A percentile compares a stretch with the other conserved stretches of the same genome.
Evolutionary conservation across 1,140 invertebrate species (phyloP).

Genomic region (Dendroctonus ponderosae): DNA sequence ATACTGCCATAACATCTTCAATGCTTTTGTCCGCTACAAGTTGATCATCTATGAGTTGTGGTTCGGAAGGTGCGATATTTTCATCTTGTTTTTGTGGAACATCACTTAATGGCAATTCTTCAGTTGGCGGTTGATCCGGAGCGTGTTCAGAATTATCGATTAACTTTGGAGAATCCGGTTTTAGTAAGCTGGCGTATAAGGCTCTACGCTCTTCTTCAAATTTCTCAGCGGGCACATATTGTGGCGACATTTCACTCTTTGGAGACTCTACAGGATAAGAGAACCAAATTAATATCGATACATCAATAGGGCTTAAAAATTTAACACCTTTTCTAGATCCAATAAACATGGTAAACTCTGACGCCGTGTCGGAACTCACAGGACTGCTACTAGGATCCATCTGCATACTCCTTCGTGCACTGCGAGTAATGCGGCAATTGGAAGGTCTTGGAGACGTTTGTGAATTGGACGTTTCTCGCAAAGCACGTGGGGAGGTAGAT

Average conservation of each 20-base stretch:
- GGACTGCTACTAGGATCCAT: slow-evolving; percentile 48
- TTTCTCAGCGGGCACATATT: slow-evolving; percentile 51
- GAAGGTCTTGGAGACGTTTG: slow-evolving; percentile 24
- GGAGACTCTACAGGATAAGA: neutral
- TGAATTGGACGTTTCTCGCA: slow-evolving; percentile 35
- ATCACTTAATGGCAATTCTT: too few relatives aligned
- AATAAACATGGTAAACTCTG: slow-evolving; percentile 45
- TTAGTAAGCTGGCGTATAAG: slow-evolving; percentile 48
- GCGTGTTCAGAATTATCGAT: neutral
- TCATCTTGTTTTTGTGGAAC: too few relatives aligned
- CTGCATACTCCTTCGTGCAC: slow-evolving; percentile 48
- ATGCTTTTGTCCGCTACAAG: slow-evolving; percentile 8
- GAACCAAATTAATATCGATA: too few relatives aligned
- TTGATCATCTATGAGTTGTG: neutral
- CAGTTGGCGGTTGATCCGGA: too few relatives aligned
- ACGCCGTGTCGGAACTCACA: slow-evolving; percentile 45
- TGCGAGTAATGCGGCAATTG: slow-evolving; percentile 43
- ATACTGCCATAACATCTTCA: slow-evolving; percentile 20
- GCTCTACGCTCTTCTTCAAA: slow-evolving; percentile 49
- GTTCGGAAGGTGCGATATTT: neutral
- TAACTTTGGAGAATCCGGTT: slow-evolving; percentile 44
- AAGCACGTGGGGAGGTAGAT: slow-evolving; percentile 42
- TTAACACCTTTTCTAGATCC: slow-evolving; percentile 39
- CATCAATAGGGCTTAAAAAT: neutral
- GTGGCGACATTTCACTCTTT: slow-evolving; percentile 46